Conservation (phyloP, 1,140 invertebrate species). For the Halesus radiatus region DNA sequence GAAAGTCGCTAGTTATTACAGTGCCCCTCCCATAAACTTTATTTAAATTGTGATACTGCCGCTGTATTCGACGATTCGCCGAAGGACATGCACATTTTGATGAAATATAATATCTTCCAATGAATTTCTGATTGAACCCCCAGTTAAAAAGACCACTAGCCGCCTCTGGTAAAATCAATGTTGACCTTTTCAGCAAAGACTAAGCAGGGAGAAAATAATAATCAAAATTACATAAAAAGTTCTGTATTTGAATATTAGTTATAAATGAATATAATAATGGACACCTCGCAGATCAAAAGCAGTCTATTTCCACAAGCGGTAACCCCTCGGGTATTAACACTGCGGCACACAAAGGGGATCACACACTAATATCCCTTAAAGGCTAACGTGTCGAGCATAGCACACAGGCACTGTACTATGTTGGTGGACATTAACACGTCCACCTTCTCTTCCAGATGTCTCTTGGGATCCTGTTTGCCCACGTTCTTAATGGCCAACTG, state of each 20-base stretch:
- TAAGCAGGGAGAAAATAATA: background rate
- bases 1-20: too few species aligned
- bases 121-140: too few species aligned
- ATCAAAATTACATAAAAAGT: conserved; percentile 27
- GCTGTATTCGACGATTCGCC: too few species aligned
- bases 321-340: background rate
- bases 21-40: too few species aligned
- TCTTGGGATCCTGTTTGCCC: conserved; percentile 99
- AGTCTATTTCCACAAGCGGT: conserved; percentile 22
- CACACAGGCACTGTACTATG: conserved; percentile 98
- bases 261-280: conserved; percentile 16
- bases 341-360: background rate
- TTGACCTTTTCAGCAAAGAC: too few species aligned
- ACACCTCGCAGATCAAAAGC: conserved; percentile 19
- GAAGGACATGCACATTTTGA: too few species aligned
- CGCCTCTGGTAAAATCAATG: too few species aligned
- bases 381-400: conserved; percentile 98
- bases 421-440: conserved; percentile 98
- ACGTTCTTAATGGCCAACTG: conserved; percentile 99
- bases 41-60: too few species aligned
- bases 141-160: too few species aligned
- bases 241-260: conserved; percentile 36
- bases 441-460: conserved; percentile 99
- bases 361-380: conserved; percentile 69
- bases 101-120: too few species aligned